Conservation (phyloP, 2,888 invertebrate species). For the Andrena bicolor region DNA sequence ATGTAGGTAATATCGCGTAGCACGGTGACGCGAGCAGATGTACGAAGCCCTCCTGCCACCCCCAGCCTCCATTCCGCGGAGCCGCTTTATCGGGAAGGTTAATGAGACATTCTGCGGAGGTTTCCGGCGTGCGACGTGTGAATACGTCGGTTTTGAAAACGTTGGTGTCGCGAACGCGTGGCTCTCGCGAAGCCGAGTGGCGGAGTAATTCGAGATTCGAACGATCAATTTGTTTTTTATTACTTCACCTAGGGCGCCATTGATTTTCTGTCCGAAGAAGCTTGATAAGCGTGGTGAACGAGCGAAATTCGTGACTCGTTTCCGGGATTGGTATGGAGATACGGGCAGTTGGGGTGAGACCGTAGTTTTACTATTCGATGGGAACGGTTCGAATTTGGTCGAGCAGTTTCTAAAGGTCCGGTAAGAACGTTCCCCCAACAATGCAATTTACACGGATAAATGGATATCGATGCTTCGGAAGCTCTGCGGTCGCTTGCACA, state of each 20-base stretch:
- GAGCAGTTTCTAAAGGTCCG: conserved; percentile 28
- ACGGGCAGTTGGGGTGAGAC: conserved; percentile 17
- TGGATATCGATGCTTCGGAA: conserved; percentile 8
- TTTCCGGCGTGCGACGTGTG: background rate
- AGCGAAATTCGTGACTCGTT: background rate
- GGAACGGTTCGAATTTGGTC: conserved; percentile 35
- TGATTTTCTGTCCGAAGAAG: background rate
- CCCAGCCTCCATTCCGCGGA: background rate
- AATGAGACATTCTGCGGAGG: conserved; percentile 50
- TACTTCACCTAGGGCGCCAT: too few species aligned
- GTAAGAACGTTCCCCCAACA: conserved; percentile 46
- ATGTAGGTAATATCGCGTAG: conserved; percentile 52
- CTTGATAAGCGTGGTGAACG: background rate
- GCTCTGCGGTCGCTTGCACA: conserved; percentile 27
- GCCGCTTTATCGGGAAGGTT: conserved; percentile 10
- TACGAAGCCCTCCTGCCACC: conserved; percentile 7
- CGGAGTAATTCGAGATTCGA: too few species aligned
- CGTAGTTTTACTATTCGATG: conserved; percentile 36
- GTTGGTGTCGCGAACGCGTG: background rate
- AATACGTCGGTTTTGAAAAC: conserved; percentile 4
- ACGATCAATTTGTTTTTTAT: too few species aligned
- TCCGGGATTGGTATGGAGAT: conserved; percentile 22
- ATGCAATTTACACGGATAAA: conserved; percentile 50
- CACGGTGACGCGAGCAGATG: conserved; percentile 39
- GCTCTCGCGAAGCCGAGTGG: too few species aligned